A percentile compares a stretch with the other conserved stretches of the same genome.
Evolutionary conservation across 1,140 invertebrate species (phyloP).

Genomic region (Drosophila varians): DNA sequence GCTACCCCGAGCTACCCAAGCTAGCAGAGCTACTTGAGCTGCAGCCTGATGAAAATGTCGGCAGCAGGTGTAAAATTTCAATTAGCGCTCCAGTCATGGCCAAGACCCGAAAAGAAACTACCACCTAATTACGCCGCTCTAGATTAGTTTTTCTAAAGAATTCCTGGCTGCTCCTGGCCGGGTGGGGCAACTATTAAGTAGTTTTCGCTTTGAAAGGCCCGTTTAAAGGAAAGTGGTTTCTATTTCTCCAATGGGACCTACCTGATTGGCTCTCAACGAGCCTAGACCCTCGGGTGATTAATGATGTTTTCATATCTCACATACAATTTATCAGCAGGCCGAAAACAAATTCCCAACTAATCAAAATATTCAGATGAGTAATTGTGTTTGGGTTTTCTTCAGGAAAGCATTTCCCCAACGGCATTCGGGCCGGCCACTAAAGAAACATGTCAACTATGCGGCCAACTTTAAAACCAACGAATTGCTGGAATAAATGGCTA

Average conservation of each 20-base stretch:
- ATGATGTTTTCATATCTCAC: constrained; percentile 9
- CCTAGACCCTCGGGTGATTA: constrained; percentile 4
- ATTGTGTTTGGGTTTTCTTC: constrained; percentile 5
- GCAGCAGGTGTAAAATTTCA: constrained; percentile 59
- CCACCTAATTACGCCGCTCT: constrained; percentile 49
- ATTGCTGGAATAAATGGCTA: constrained; percentile 71
- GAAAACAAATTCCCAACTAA: constrained; percentile 14
- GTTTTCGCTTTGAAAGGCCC: not conserved
- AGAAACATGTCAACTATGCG: constrained; percentile 74
- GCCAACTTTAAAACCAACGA: constrained; percentile 67
- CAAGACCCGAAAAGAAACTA: constrained; percentile 22
- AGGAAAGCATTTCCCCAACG: constrained; percentile 27
- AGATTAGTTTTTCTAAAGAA: constrained; percentile 2
- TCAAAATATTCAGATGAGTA: constrained; percentile 38
- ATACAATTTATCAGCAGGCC: not conserved
- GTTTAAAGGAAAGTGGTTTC: not conserved
- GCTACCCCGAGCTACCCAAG: no score
- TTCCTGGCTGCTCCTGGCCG: no score
- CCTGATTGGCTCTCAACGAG: constrained; percentile 13
- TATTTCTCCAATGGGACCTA: not conserved
- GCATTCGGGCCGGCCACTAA: constrained; percentile 1
- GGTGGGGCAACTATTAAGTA: not conserved
- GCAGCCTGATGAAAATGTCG: constrained; percentile 8
- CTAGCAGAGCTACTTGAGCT: no score
- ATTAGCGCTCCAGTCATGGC: constrained; percentile 38